These are phyloP conservation scores for Thalassaphorura encarpata DNA, from an alignment of 1,140 invertebrate genomes.

Conservation along the genomic window DNA sequence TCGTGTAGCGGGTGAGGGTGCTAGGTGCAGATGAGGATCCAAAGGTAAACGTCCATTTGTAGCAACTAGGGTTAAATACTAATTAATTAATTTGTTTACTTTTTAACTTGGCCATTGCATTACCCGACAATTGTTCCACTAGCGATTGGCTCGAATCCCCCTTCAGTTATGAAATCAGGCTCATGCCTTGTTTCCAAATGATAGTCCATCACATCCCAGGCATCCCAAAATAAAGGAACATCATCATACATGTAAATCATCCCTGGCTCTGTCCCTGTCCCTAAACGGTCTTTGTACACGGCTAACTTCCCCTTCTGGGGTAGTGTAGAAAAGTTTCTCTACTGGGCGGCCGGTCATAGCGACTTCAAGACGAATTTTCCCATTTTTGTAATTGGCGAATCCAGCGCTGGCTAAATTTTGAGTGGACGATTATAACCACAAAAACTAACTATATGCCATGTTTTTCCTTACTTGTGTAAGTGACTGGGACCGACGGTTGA, in stretches of 20 bases:
- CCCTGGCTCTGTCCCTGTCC: slow-evolving; percentile 14
- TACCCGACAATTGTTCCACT: slow-evolving; percentile 29
- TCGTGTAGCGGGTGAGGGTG: slow-evolving; percentile 38
- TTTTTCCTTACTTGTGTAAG: too few relatives aligned
- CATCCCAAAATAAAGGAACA: slow-evolving; percentile 48
- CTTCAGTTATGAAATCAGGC: not conserved
- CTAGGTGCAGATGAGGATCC: slow-evolving; percentile 34
- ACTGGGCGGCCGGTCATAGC: slow-evolving; percentile 11
- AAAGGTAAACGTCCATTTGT: slow-evolving; percentile 27
- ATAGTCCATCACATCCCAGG: slow-evolving; percentile 46
- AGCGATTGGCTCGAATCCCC: not conserved
- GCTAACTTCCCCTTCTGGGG: slow-evolving; percentile 2
- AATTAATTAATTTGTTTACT: too few relatives aligned
- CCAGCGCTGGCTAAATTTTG: too few relatives aligned
- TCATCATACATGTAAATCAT: slow-evolving; percentile 44
- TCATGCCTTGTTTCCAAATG: slow-evolving; percentile 32
- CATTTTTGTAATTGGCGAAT: slow-evolving; percentile 8
- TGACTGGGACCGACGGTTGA: slow-evolving; percentile 13
- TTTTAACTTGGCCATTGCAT: too few relatives aligned
- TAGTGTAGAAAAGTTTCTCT: slow-evolving; percentile 20
- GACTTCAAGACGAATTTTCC: slow-evolving; percentile 11
- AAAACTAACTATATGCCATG: too few relatives aligned
- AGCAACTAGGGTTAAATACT: too few relatives aligned
- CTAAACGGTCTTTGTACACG: slow-evolving; percentile 21
- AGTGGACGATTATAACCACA: too few relatives aligned